Base-by-base conservation (phyloP, 2,113 vertebrate genomes). In the Tonatia bakeri region DNA sequence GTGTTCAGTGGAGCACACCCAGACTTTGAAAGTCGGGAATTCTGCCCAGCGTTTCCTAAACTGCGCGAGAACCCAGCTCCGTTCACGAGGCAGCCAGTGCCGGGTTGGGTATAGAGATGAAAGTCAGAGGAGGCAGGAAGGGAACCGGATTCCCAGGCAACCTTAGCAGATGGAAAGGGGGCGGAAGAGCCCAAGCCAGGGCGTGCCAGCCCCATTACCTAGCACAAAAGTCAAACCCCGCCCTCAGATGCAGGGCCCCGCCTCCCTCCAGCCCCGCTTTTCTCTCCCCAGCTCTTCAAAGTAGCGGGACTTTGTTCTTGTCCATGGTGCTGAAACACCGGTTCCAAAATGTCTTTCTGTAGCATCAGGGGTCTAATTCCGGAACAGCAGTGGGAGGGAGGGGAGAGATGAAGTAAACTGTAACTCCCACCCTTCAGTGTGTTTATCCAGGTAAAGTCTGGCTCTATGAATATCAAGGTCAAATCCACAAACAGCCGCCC, bases 261-360 rank as follows among this genome's bases (percentile, higher is more conserved):
- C 16, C 33, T 40, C 22, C 28, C 36, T 5, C 33, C 38, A n/a
- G 40, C 28, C 64, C 1, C 1, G 50, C 70, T 5, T 65, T 47
- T 47, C 24, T 1, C 31, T 17, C 47, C 75, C 15, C 1, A 7
- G n/a, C 54, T 40, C 16, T 10, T 13, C 79, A 5, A 3, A 38
- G 56, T 0, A 22, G 2, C 7, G 15, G 33, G 43, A 15, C 50
- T 14, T 13, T 45, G 54, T 17, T 73, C 75, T 77, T 96, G 90
- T 96, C 97, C 95, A 7, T 70, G 90, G 95, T 94, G 89, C 97
- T 95, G 80, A 96, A 96, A 84, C 12, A 19, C 72, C 56, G 8
- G 15, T 64, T 13, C 12, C 13, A 1, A 1, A 1, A 36, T 22
- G 2, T 33, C 43, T 31, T 31, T 36, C 75, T n/a, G 3, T 3